A percentile compares a stretch with the other conserved stretches of the same genome.
Evolutionary conservation across 1,140 invertebrate genomes (phyloP).

Genomic region (Drosophila parabipectinata): DNA sequence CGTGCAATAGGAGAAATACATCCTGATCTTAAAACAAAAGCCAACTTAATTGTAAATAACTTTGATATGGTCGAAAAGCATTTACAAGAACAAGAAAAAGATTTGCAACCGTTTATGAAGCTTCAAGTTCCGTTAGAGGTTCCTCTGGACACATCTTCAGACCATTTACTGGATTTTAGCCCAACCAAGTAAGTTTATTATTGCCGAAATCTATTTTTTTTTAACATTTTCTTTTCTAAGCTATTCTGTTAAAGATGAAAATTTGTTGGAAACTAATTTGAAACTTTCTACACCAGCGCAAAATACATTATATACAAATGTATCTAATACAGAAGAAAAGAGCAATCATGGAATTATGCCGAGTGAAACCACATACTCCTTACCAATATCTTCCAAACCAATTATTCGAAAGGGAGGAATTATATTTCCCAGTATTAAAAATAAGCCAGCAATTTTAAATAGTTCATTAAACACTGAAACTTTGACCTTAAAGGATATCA

Average conservation of each 20-base stretch:
- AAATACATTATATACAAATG: constrained; percentile 44
- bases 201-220: neutral
- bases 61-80: constrained; percentile 93
- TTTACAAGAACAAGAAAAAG: constrained; percentile 92
- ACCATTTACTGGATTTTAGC: constrained; percentile 91
- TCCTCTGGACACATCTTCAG: constrained; percentile 89
- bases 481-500: constrained; percentile 90
- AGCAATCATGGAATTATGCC: constrained; percentile 6
- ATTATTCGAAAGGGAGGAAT: constrained; percentile 89
- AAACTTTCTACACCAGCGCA: constrained; percentile 43
- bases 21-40: constrained; percentile 91
- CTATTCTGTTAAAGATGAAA: constrained; percentile 71
- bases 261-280: constrained; percentile 73
- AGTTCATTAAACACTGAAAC: constrained; percentile 91
- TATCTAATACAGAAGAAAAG: constrained; percentile 58
- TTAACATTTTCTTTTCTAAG: constrained; percentile 37
- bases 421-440: constrained; percentile 95
- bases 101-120: constrained; percentile 86
- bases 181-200: constrained; percentile 86
- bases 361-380: constrained; percentile 33
- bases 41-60: constrained; percentile 94
- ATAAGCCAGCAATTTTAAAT: constrained; percentile 93
- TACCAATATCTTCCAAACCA: constrained; percentile 58
- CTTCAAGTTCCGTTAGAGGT: constrained; percentile 89
- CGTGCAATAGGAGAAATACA: constrained; percentile 94